Conservation (phyloP, 2,113 vertebrate species). For the Plecotus auritus region DNA sequence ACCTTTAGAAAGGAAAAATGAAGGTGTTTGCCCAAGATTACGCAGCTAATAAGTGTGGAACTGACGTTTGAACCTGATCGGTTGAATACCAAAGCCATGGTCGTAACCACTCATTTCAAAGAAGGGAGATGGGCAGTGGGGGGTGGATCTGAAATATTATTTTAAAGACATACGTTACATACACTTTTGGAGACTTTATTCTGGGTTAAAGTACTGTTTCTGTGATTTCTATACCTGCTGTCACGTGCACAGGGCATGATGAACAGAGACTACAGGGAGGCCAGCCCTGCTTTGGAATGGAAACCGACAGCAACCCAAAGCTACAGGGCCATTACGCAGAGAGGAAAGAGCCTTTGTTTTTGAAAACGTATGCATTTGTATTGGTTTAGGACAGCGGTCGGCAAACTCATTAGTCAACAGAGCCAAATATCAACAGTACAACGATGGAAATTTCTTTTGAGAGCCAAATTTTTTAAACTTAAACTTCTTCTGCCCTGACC, state of each 20-base stretch:
- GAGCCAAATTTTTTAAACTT: too few species aligned
- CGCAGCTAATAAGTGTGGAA: neutral
- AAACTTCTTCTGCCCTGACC: too few species aligned
- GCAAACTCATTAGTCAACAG: too few species aligned
- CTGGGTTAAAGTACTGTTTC: neutral
- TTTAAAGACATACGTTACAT: conserved; percentile 5
- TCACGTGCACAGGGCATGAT: neutral
- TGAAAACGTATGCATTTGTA: neutral
- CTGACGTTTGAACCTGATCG: neutral
- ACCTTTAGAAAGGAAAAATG: neutral
- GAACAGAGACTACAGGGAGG: neutral
- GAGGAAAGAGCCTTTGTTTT: neutral
- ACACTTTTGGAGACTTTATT: neutral
- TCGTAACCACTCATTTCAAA: neutral
- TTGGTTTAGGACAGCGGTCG: neutral
- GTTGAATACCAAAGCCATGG: neutral
- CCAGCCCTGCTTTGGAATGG: neutral
- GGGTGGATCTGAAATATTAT: neutral
- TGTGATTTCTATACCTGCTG: neutral
- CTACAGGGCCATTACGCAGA: neutral
- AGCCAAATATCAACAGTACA: too few species aligned
- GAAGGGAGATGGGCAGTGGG: neutral
- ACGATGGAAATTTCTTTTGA: too few species aligned
- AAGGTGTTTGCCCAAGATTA: neutral
- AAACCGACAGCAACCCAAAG: neutral